phyloP scores from a whole-genome alignment of 2,888 invertebrate genomes.

The Mellilla xanthometata region DNA sequence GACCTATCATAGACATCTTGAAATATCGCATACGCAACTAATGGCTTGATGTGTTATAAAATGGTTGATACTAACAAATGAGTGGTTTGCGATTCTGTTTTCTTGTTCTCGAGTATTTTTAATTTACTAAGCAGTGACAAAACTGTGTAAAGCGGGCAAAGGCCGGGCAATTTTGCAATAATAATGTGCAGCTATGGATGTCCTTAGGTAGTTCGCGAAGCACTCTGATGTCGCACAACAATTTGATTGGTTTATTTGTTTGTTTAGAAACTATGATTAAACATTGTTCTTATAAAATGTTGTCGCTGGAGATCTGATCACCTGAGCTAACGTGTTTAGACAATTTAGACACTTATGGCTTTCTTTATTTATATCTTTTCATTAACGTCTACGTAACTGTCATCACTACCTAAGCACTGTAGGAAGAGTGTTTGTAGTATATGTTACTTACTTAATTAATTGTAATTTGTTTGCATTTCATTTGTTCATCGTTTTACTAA shows the following conservation, averaged over 20 bases:
- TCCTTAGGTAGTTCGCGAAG: conserved; percentile 48
- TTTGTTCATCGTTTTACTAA: conserved; percentile 55
- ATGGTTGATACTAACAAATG: conserved; percentile 71
- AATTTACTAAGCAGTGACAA: conserved; percentile 40
- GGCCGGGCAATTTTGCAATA: conserved; percentile 81
- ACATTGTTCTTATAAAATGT: conserved; percentile 3
- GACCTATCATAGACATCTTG: conserved; percentile 50
- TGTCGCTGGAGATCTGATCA: conserved; percentile 37
- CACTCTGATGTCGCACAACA: conserved; percentile 60
- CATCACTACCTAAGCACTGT: conserved; percentile 16
- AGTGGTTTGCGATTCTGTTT: conserved; percentile 70
- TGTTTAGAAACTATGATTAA: conserved; percentile 25
- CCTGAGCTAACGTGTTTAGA: conserved; percentile 7
- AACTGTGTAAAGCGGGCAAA: conserved; percentile 44
- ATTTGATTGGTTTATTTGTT: conserved; percentile 35
- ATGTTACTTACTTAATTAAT: conserved; percentile 49
- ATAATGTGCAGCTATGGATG: conserved; percentile 49
- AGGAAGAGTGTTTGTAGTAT: conserved; percentile 46
- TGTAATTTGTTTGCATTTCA: conserved; percentile 75
- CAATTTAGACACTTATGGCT: conserved; percentile 24
- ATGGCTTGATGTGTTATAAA: conserved; percentile 73
- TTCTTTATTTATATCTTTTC: conserved; percentile 28
- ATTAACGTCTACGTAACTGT: conserved; percentile 23
- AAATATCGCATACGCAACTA: conserved; percentile 72
- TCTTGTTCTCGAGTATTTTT: conserved; percentile 54